phyloP scores from a whole-genome alignment of 2,888 invertebrate species.

The Eristalis pertinax region DNA sequence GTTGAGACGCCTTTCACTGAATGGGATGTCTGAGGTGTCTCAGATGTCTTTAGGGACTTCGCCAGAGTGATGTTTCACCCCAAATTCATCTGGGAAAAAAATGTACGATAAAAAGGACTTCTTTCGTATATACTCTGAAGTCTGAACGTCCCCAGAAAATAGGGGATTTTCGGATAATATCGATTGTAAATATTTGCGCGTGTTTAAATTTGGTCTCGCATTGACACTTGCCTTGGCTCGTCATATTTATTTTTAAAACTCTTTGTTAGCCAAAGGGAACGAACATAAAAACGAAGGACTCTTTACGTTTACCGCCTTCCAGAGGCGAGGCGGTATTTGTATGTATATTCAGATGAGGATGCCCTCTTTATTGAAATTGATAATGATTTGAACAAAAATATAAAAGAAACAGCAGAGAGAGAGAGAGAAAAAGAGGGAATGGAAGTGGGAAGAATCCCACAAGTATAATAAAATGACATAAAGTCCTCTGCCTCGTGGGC shows the following conservation, averaged over 20 bases:
- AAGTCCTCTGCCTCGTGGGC: not conserved
- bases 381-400: constrained; percentile 14
- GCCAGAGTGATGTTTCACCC: not conserved
- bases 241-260: constrained; percentile 3
- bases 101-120: not conserved
- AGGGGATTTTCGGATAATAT: not conserved
- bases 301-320: not conserved
- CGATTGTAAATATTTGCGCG: constrained; percentile 5
- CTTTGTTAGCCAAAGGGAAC: not conserved
- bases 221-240: not conserved
- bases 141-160: not conserved
- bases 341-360: not conserved
- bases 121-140: not conserved
- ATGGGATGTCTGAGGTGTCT: not conserved
- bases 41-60: not conserved
- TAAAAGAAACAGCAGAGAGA: not conserved
- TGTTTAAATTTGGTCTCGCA: not conserved
- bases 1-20: not conserved
- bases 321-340: too few relatives aligned
- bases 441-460: not conserved
- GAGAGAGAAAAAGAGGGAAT: too few relatives aligned
- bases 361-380: constrained; percentile 5
- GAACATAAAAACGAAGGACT: not conserved
- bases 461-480: constrained; percentile 10
- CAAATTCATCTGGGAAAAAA: not conserved